Conservation (phyloP, 2,888 invertebrate genomes). For the Diaperis boleti region DNA sequence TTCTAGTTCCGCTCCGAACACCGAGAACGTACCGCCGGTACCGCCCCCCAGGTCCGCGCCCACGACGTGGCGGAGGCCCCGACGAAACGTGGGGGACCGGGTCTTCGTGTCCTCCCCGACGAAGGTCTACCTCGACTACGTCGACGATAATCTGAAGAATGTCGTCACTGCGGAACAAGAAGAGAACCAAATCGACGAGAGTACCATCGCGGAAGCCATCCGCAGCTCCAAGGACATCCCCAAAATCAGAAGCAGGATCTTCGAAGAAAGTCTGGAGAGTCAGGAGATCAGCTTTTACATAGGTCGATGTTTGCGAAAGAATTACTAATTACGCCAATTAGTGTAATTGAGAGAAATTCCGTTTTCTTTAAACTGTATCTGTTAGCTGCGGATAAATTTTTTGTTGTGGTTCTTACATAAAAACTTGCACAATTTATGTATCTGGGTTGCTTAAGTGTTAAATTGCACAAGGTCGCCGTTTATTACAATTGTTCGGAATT, state of each 20-base stretch:
- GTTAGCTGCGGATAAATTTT: no score
- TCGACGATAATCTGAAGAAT: slow-evolving; percentile 51
- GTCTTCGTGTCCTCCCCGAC: slow-evolving; percentile 72
- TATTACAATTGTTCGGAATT: not conserved
- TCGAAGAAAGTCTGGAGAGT: slow-evolving; percentile 60
- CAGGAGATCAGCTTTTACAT: slow-evolving; percentile 64
- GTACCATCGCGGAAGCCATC: slow-evolving; percentile 48
- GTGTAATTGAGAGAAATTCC: not conserved
- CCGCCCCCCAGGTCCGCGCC: slow-evolving; percentile 67
- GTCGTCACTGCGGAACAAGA: slow-evolving; percentile 39
- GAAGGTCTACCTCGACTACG: slow-evolving; percentile 67
- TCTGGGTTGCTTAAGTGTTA: slow-evolving; percentile 10
- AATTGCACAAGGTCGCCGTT: slow-evolving; percentile 14
- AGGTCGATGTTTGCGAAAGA: slow-evolving; percentile 50
- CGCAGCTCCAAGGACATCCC: slow-evolving; percentile 55
- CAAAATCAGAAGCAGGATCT: slow-evolving; percentile 58
- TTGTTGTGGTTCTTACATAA: slow-evolving; percentile 1
- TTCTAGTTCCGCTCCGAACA: slow-evolving; percentile 41
- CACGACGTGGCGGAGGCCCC: slow-evolving; percentile 68
- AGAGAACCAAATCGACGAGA: slow-evolving; percentile 37
- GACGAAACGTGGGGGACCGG: slow-evolving; percentile 73
- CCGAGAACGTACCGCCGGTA: slow-evolving; percentile 47
- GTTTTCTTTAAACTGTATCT: no score
- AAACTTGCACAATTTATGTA: slow-evolving; percentile 20
- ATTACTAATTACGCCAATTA: not conserved